Base-by-base conservation (phyloP, 2,113 vertebrate genomes). In the Salvator merianae region DNA sequence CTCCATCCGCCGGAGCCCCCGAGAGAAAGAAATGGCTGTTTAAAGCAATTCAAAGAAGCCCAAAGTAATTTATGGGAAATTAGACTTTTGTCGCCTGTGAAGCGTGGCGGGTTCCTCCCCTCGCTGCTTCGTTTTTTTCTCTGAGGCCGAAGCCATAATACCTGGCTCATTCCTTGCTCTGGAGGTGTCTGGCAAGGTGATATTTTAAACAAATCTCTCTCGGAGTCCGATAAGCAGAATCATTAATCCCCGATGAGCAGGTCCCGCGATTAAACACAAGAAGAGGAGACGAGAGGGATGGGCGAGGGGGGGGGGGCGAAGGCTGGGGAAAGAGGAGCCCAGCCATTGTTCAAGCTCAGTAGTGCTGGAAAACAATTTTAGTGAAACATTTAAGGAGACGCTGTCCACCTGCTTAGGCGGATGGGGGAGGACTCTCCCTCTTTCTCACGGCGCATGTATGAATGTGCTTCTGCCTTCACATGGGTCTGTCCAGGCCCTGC, bases 131-230 rank as follows among this genome's bases (percentile, higher is more conserved):
- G 0, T 26, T 77, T 69, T 0, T 0, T 53, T 53, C 50, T 20
- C 30, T 3, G 0, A 62, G 68, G 26, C 1, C 9, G 1, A 18
- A 34, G n/a, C 3, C 1, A 24, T 34, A 16, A 63, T 72, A 16
- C 4, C 78, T 2, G 32, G 83, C 40, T 30, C 81, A 14, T 30
- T 53, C 69, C 28, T 43, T 0, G 4, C 81, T 84, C 68, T 50
- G 0, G 0, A 50, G 72, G 38, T 84, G 14, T 32, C 87, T 16
- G 1, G 16, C 84, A 74, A 40, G 81, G 73, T 75, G 76, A 79
- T 79, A 83, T 65, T 83, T 83, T 74, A 83, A 75, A 68, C 86
- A 83, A 79, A 79, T 87, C 86, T 83, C 81, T 79, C 69, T 40
- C 12, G 71, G 68, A 78, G 68, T 78, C 81, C 28, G 40, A 83